Conservation (phyloP, 2,888 invertebrate genomes). For the Synergus japonicus region DNA sequence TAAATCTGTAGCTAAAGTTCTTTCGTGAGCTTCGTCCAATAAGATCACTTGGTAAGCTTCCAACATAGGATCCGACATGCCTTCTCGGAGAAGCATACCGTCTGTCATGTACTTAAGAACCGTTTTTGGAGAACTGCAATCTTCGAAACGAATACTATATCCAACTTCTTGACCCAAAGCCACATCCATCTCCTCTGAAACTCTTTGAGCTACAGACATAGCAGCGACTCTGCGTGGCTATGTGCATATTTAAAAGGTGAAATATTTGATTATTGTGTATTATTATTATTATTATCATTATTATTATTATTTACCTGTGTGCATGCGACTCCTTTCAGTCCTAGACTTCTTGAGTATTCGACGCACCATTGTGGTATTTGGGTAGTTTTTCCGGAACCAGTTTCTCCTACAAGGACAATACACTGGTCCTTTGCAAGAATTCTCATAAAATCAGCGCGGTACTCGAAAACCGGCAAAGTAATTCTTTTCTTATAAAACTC, state of each 20-base stretch:
- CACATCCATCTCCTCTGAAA: slow-evolving; percentile 99
- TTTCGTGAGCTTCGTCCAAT: slow-evolving; percentile 99
- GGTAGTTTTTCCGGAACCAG: slow-evolving; percentile 99
- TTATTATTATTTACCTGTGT: slow-evolving; percentile 78
- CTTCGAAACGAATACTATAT: slow-evolving; percentile 99
- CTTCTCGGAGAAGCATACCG: slow-evolving; percentile 99
- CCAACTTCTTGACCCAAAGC: slow-evolving; percentile 94
- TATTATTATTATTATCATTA: no score
- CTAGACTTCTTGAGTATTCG: slow-evolving; percentile 84
- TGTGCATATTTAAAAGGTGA: no score
- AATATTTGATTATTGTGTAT: no score
- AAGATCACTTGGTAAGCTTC: slow-evolving; percentile 97
- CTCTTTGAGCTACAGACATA: slow-evolving; percentile 99
- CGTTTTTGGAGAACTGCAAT: slow-evolving; percentile 96
- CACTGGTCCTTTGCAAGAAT: slow-evolving; percentile 95
- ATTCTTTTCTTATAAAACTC: slow-evolving; percentile 93
- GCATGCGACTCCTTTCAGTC: slow-evolving; percentile 92
- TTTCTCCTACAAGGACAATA: slow-evolving; percentile 98
- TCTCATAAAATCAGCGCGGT: slow-evolving; percentile 96
- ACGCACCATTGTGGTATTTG: slow-evolving; percentile 99
- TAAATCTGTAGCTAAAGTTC: slow-evolving; percentile 98
- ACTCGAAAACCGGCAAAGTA: slow-evolving; percentile 98
- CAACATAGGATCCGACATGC: slow-evolving; percentile 99
- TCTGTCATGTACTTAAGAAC: slow-evolving; percentile 99
- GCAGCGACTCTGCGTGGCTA: slow-evolving; percentile 95